phyloP scores from a whole-genome alignment of 2,113 vertebrate genomes.

The Urocynchramus pylzowi region DNA sequence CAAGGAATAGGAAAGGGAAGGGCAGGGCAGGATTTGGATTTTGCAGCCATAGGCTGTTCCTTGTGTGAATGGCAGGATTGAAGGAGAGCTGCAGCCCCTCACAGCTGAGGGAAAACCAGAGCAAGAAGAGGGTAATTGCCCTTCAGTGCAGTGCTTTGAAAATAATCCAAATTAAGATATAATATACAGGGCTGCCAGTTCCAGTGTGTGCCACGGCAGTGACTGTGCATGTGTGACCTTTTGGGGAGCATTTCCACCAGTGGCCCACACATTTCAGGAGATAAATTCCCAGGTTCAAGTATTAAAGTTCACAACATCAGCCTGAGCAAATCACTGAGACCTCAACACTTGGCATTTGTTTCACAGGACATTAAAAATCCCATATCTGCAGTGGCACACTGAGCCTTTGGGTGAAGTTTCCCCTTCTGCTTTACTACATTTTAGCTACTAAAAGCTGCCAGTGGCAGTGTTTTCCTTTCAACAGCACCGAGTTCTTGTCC shows the following conservation, averaged over 20 bases:
- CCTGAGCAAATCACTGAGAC: neutral
- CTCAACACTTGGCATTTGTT: neutral
- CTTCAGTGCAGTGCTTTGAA: neutral
- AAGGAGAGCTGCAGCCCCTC: neutral
- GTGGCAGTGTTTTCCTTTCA: neutral
- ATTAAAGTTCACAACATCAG: neutral
- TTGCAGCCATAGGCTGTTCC: neutral
- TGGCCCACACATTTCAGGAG: neutral
- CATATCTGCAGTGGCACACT: accelerated
- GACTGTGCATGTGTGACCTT: neutral
- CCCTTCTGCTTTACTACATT: neutral
- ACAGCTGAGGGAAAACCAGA: neutral
- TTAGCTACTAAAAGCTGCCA: neutral
- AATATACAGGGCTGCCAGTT: neutral
- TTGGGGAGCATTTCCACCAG: neutral
- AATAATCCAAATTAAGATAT: neutral
- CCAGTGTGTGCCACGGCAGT: accelerated
- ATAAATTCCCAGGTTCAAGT: neutral
- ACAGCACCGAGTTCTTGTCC: accelerated
- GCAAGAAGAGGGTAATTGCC: neutral
- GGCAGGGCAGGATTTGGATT: neutral
- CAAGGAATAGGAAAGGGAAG: too few relatives aligned
- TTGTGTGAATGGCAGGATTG: neutral
- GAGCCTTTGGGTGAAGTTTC: neutral
- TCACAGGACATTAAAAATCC: neutral